Percentiles rank a stretch among this genome's conserved stretches.
These are phyloP conservation scores for Drosophila ochracea DNA, from an alignment of 2,888 invertebrate species.

Conservation along the genomic window DNA sequence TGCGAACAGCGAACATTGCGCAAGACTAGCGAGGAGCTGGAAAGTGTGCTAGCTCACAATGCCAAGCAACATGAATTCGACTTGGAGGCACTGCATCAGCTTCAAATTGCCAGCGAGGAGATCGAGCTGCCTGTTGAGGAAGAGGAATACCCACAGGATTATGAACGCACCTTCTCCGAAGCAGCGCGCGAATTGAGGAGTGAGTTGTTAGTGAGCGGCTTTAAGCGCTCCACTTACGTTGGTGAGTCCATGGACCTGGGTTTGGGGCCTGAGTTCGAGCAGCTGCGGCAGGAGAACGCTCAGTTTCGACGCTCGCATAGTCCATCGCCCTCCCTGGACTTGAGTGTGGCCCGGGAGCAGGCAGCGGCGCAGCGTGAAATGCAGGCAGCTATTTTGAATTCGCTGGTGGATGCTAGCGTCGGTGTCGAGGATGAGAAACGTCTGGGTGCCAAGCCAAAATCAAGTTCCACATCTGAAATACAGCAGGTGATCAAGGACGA, in stretches of 20 bases:
- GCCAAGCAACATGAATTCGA: conserved; percentile 75
- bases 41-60: conserved; percentile 60
- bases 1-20: conserved; percentile 55
- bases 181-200: conserved; percentile 79
- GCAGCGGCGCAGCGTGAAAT: conserved; percentile 72
- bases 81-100: conserved; percentile 73
- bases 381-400: conserved; percentile 81
- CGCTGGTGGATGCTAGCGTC: conserved; percentile 64
- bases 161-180: conserved; percentile 80
- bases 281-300: conserved; percentile 69
- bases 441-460: conserved; percentile 78
- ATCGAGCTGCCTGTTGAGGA: conserved; percentile 65
- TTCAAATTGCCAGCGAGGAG: conserved; percentile 76
- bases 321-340: conserved; percentile 68
- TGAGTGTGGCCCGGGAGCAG: conserved; percentile 53
- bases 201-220: conserved; percentile 73
- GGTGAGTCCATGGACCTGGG: conserved; percentile 83
- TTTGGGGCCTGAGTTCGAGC: conserved; percentile 73
- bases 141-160: conserved; percentile 48
- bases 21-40: conserved; percentile 68
- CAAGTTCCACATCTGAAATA: conserved; percentile 55
- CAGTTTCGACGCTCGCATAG: conserved; percentile 79
- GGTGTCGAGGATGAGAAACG: conserved; percentile 39
- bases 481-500: conserved; percentile 70
- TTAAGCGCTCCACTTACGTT: conserved; percentile 84